Base-by-base conservation (phyloP, 2,113 vertebrate species). In the Tragulus kanchil region DNA sequence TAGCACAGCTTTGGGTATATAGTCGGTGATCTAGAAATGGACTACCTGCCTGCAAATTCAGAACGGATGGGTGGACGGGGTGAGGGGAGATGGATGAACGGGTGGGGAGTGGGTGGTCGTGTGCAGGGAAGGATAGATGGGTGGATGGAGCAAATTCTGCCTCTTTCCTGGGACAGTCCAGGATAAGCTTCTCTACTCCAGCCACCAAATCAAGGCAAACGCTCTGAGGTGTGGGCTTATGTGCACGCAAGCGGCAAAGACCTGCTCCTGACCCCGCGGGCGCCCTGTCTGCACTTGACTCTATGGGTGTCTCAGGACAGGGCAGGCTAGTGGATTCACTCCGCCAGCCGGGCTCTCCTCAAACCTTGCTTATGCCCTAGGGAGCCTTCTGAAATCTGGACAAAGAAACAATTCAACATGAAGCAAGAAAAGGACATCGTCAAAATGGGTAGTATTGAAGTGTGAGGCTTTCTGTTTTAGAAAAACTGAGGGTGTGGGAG, bases 401-500 rank as follows among this genome's bases (percentile, higher is more conserved):
- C 52, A 95, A 91, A 97, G 36, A 61, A 96, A 16, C 19, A 58
- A 69, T 98, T 98, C 96, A 97, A 97, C 98, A 90, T 54, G 3
- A 16, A 97, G n/a, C 28, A 6, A 81, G 90, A 98, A 94, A 93
- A 25, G 25, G 31, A 97, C 96, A 75, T 3, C 15, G 92, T 98
- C 97, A 85, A 97, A 94, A 96, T 90, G 93, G 92, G 92, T 93
- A 75, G 50, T 52, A 96, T 52, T 26, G 97, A 94, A 98, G 98
- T 25, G 85, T 90, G 93, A 98, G 69, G 73, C 90, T 98, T 97
- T 98, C 87, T 97, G 96, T 94, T 97, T 97, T 73, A 77, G 94
- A 92, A 95, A 97, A 98, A 98, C 96, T 94, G 97, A 96, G 96
- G 64, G 91, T 96, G 87, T 45, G 73, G 92, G 95, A 93, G 85